Evolutionary conservation across 2,113 vertebrate species (phyloP).

Genomic region (Phalacrocorax brasilianus): DNA sequence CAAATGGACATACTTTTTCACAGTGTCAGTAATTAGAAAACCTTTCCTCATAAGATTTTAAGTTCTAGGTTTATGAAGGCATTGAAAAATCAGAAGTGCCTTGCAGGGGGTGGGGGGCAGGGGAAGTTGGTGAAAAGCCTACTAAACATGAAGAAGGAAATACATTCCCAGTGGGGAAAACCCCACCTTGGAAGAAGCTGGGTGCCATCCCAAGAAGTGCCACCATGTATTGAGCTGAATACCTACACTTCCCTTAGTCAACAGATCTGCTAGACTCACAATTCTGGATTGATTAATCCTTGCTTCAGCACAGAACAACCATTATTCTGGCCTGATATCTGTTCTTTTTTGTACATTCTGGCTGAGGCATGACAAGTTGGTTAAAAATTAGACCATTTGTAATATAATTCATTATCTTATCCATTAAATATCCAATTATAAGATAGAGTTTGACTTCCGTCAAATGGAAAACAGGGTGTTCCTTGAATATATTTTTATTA

Average conservation of each 20-base stretch:
- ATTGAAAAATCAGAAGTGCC: background rate
- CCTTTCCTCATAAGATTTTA: background rate
- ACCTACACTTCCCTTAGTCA: background rate
- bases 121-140: background rate
- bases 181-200: background rate
- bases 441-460: background rate
- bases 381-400: background rate
- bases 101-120: background rate
- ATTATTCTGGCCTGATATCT: background rate
- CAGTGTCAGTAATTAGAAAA: background rate
- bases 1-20: background rate
- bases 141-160: background rate
- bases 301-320: background rate
- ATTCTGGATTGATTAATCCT: background rate
- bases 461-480: background rate
- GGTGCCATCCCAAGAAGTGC: background rate
- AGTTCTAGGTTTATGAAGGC: background rate
- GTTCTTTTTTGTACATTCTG: background rate
- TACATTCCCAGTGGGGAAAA: background rate
- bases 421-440: background rate
- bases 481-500: background rate
- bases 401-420: background rate
- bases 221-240: background rate
- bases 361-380: accelerated
- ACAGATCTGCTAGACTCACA: background rate